Conservation (phyloP, 1,140 invertebrate species). For the Anastrepha obliqua region DNA sequence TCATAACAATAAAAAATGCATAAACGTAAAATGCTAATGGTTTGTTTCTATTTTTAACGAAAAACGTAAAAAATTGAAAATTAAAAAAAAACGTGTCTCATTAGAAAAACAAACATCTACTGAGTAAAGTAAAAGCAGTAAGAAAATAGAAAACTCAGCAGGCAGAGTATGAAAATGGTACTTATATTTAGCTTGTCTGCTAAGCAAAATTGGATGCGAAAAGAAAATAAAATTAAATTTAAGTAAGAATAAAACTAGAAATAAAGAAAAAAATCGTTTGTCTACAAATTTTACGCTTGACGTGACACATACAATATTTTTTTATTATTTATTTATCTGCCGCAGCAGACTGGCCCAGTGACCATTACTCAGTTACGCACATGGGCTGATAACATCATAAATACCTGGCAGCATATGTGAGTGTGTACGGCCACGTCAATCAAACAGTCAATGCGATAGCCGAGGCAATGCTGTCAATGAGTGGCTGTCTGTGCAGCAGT, state of each 20-base stretch:
- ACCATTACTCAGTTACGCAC: neutral
- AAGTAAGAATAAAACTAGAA: neutral
- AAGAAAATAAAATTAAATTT: neutral
- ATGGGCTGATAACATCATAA: neutral
- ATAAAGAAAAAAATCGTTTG: neutral
- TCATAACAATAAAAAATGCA: conserved; percentile 6
- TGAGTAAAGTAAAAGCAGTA: neutral
- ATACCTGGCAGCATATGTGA: neutral
- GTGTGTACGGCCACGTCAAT: neutral
- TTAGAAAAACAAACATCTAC: neutral
- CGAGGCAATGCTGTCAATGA: neutral
- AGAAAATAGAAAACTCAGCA: neutral
- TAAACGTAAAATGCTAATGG: conserved; percentile 44
- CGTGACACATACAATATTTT: neutral
- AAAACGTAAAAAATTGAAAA: neutral
- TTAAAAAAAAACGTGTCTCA: neutral
- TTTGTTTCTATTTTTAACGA: neutral
- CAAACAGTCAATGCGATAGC: conserved; percentile 28
- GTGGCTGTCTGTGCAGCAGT: neutral
- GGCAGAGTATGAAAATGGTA: neutral
- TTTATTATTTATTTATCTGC: conserved; percentile 24
- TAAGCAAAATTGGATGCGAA: neutral
- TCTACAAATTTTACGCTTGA: conserved; percentile 3
- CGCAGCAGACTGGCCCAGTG: neutral
- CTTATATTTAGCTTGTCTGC: neutral